These are phyloP conservation scores for Lymantria monacha DNA, from an alignment of 2,888 invertebrate species.

Conservation along the genomic window DNA sequence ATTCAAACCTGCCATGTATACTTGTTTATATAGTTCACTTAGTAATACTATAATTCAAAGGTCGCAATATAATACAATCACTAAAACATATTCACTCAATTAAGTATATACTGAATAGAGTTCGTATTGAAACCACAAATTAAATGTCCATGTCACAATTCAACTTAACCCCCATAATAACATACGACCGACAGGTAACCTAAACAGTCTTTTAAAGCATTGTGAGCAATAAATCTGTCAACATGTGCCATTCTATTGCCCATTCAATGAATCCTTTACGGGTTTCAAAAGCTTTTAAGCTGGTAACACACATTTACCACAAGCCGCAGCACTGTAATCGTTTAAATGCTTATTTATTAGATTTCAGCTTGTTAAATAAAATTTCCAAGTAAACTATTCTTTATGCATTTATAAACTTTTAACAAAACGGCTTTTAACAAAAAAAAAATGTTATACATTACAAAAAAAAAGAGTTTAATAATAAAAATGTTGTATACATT, in stretches of 20 bases:
- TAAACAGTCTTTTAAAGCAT: conserved; percentile 25
- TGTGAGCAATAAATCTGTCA: conserved; percentile 32
- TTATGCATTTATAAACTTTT: no score
- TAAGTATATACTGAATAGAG: not conserved
- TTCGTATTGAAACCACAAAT: conserved; percentile 20
- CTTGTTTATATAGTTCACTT: no score
- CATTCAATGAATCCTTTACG: conserved; percentile 29
- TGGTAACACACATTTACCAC: conserved; percentile 1
- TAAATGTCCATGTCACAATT: conserved; percentile 25
- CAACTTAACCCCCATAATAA: conserved; percentile 1
- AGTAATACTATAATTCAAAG: not conserved
- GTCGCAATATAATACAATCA: not conserved
- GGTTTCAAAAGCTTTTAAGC: conserved; percentile 26
- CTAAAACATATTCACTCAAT: not conserved
- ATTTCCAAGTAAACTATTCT: no score
- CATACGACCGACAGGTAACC: conserved; percentile 21
- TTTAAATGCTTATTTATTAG: not conserved
- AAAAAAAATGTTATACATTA: no score
- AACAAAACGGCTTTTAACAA: no score
- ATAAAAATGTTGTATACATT: no score
- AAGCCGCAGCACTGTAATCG: not conserved
- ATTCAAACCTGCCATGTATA: no score
- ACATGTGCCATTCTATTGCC: conserved; percentile 30
- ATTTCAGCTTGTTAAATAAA: no score
- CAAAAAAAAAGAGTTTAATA: no score